These are phyloP conservation scores for Echinops telfairi DNA, from an alignment of 2,113 vertebrate genomes.

Conservation along the genomic window DNA sequence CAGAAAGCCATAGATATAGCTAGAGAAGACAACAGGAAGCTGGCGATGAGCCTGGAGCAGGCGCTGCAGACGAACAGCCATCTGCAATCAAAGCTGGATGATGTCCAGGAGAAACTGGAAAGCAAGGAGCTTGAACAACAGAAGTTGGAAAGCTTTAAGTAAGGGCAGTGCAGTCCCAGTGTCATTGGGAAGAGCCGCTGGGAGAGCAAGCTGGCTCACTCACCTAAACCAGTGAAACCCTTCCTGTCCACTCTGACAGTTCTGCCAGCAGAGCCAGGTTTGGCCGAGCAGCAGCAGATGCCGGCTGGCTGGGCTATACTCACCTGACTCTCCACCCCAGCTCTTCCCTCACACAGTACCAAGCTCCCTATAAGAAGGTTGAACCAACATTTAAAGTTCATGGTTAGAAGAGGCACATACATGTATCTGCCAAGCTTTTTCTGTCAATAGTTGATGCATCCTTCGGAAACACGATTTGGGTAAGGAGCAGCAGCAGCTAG, in stretches of 20 bases:
- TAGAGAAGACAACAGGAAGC: conserved; percentile 85
- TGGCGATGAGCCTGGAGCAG: conserved; percentile 84
- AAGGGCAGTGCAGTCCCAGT: conserved; percentile 9
- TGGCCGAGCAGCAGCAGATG: background rate
- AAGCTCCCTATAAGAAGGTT: background rate
- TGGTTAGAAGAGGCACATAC: background rate
- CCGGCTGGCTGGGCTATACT: accelerated
- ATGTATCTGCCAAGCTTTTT: background rate
- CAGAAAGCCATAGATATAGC: conserved; percentile 81
- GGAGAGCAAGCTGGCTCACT: background rate
- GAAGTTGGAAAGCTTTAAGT: conserved; percentile 82
- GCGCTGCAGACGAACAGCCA: conserved; percentile 80
- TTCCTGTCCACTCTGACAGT: background rate
- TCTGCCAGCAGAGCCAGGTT: background rate
- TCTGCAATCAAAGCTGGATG: conserved; percentile 82
- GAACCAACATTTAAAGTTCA: background rate
- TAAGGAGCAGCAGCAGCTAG: background rate
- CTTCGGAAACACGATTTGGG: conserved; percentile 5
- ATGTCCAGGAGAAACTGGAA: conserved; percentile 77
- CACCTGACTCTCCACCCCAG: background rate
- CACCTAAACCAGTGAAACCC: background rate
- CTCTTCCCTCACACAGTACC: background rate
- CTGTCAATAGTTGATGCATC: background rate
- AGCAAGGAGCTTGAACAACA: conserved; percentile 82
- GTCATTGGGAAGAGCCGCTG: background rate